These are phyloP conservation scores for Hirtodrosophila trivittata DNA, from an alignment of 2,888 invertebrate species.

Conservation along the genomic window DNA sequence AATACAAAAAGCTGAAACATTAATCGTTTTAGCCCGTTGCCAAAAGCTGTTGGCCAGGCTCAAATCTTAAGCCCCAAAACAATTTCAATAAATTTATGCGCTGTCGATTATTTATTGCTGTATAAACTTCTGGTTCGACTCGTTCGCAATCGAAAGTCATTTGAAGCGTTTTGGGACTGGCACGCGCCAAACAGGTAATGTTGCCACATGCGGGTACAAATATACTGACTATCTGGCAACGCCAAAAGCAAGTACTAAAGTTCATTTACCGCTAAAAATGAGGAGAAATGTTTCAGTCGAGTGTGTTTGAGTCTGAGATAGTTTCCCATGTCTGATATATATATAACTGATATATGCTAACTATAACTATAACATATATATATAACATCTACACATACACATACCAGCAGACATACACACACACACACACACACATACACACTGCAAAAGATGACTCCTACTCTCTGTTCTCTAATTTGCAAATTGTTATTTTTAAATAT, in stretches of 20 bases:
- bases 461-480: no score
- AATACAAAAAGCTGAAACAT: conserved; percentile 25
- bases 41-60: conserved; percentile 18
- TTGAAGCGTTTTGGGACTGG: conserved; percentile 20
- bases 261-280: no score
- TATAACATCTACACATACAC: neutral
- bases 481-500: no score
- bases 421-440: no score
- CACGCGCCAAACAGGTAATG: conserved; percentile 36
- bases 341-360: no score
- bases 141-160: conserved; percentile 28
- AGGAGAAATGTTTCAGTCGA: no score
- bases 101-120: conserved; percentile 33
- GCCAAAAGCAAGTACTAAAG: conserved; percentile 3
- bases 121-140: neutral
- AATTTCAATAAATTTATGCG: conserved; percentile 32
- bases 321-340: no score
- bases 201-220: neutral
- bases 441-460: no score
- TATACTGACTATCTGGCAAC: neutral
- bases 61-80: neutral
- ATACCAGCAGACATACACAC: neutral
- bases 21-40: conserved; percentile 42
- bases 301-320: no score
- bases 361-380: neutral